Evolutionary conservation across 2,888 invertebrate species (phyloP), one percentile per base, ranked within the genome.

Genomic region (Spilarctia lutea): DNA sequence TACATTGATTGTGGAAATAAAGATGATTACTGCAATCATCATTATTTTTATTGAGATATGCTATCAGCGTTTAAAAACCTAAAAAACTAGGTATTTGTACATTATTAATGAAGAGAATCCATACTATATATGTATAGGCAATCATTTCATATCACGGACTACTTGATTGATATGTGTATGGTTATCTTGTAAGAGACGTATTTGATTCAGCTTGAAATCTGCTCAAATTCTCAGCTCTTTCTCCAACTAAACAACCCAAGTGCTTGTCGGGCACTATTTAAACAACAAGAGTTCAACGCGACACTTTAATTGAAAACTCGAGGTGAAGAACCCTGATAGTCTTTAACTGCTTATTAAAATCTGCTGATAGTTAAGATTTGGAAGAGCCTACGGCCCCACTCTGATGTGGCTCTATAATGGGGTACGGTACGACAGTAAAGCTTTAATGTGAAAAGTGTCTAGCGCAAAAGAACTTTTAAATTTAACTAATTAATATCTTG

Each of bases 11-110:
- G 33, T 45, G 33, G 67, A 27, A 68, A 70, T 70, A 69, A 72
- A 68, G 48, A 66, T 71, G 56, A 75, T 80, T 75, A 76, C 48
- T 69, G 74, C 75, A 81, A 81, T 82, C 79, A 84, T 78, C 78
- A 81, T 82, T 82, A 80, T 82, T 76, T 75, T 79, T 68, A 82
- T 78, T 76, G 65, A 75, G 73, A 72, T 71, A 73, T 67, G 56
- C 39, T 71, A 39, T 30, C 35, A 13, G n/a, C 39, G 45, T 72
- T 68, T 45, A 73, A 63, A 13, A 68, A 68, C 56, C 52, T 68
- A 45, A 48, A 63, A 60, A 60, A 18, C 27, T 63, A 63, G 27
- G 4, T 63, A 30, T 63, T 63, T 63, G 6, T 16, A 63, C 16
- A n/a, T 56, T 56, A 0, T n/a, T 56, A n/a, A 56, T n/a, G 24